Evolutionary conservation across 2,888 invertebrate genomes (phyloP).

Genomic region (Hemaris fuciformis): DNA sequence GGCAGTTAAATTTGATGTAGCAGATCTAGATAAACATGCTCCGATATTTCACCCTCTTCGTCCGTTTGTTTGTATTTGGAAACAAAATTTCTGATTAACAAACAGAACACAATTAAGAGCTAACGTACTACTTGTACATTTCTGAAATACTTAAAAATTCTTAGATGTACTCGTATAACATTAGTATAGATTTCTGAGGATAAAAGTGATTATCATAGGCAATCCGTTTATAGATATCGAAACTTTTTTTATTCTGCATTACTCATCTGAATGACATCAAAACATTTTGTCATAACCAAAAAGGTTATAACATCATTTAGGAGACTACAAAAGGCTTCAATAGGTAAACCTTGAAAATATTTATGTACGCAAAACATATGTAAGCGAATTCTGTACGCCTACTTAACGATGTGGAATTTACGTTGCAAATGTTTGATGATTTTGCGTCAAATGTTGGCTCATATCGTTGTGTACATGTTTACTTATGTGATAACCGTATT

Average conservation of each 20-base stretch:
- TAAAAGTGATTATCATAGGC: too few relatives aligned
- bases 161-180: too few relatives aligned
- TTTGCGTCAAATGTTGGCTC: conserved; percentile 1
- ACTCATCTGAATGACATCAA: background rate
- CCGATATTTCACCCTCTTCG: background rate
- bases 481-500: conserved; percentile 2
- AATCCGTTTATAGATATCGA: too few relatives aligned
- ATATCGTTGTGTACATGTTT: background rate
- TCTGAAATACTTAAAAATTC: too few relatives aligned
- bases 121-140: too few relatives aligned
- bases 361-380: background rate
- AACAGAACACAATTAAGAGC: too few relatives aligned
- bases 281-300: background rate
- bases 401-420: conserved; percentile 20
- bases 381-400: conserved; percentile 29
- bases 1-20: background rate
- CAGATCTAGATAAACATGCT: background rate
- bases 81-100: too few relatives aligned
- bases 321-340: background rate
- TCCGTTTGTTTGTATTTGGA: background rate
- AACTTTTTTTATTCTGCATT: too few relatives aligned
- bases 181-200: too few relatives aligned
- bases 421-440: conserved; percentile 11
- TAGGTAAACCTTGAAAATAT: background rate
- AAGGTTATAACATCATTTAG: background rate